phyloP scores from a whole-genome alignment of 2,888 invertebrate species.

The Nezara viridula region DNA sequence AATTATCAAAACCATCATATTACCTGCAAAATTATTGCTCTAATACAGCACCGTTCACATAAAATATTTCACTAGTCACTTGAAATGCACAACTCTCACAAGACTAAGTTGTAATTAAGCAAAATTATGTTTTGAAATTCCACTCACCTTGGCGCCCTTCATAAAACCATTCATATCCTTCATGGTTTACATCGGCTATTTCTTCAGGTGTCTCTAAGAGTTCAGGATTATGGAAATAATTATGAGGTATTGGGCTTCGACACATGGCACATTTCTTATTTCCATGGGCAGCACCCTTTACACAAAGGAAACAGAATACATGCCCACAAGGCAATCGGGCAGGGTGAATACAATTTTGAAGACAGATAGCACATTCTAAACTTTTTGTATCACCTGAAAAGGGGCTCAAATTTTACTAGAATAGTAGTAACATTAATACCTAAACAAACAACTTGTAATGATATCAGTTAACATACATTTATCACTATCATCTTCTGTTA shows the following conservation, averaged over 20 bases:
- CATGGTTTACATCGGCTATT: constrained; percentile 71
- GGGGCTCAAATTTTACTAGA: background rate
- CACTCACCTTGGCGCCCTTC: constrained; percentile 90
- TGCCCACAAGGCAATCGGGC: constrained; percentile 94
- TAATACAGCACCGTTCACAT: background rate
- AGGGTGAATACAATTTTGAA: constrained; percentile 92
- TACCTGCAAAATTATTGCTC: background rate
- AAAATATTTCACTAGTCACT: background rate
- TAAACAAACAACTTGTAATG: background rate
- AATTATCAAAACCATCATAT: background rate
- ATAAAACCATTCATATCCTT: constrained; percentile 94
- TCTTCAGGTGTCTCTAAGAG: constrained; percentile 74
- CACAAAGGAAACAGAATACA: constrained; percentile 94
- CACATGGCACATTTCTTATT: constrained; percentile 94
- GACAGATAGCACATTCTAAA: constrained; percentile 91
- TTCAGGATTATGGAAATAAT: constrained; percentile 88
- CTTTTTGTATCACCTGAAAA: constrained; percentile 46
- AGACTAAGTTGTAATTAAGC: too few relatives aligned
- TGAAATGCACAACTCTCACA: too few relatives aligned
- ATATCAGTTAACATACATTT: constrained; percentile 15
- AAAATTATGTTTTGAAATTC: constrained; percentile 36
- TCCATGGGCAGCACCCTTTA: constrained; percentile 91
- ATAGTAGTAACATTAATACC: background rate
- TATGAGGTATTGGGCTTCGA: constrained; percentile 88
- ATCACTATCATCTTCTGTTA: constrained; percentile 40